Evolutionary conservation across 1,140 invertebrate genomes (phyloP), one percentile per base, ranked within the genome.

Genomic region (Episyrphus balteatus): DNA sequence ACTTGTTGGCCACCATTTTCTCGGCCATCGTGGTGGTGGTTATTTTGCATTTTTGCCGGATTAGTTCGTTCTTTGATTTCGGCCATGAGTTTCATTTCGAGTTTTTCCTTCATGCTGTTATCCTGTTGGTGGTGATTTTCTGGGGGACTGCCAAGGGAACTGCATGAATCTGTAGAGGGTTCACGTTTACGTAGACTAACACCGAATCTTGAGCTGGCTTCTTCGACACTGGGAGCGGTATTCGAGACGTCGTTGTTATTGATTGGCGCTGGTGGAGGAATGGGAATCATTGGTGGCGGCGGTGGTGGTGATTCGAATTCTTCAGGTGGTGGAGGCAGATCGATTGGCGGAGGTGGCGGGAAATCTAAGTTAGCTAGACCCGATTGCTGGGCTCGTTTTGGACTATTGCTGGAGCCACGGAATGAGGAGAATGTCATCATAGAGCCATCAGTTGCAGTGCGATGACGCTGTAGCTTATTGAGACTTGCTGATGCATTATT

Each of bases 21-120:
- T 52, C 50, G 17, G 32, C 48, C 51, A 10, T 41, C 47, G 26
- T 43, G 44, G 19, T 31, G 34, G 43, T 67, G 61, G 13, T 69
- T 50, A 40, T 69, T 53, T 42, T 71, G 38, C 12, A 51, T 61
- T 47, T 66, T 51, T 13, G 63, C 52, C 8, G 70, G 61, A 39
- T 88, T 83, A 2, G 82, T 79, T 46, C 79, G 72, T 55, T 86
- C 82, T 62, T 87, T 88, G 17, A 88, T 88, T 66, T 89, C 85
- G 11, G 85, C 82, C 10, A 87, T 81, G 14, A 86, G 64, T 66
- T 87, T 85, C 5, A 86, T 58, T 57, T 87, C 84, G 11, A 86
- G 70, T 77, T 88, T 85, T 60, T 89, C 85, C 56, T 88, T 88
- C 73, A 79, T 76, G 46, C 75, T 73, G 1, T 51, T 36, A 42